Evolutionary conservation across 2,888 invertebrate genomes (phyloP), one percentile per base, ranked within the genome.

Genomic region (Bedellia somnulentella): DNA sequence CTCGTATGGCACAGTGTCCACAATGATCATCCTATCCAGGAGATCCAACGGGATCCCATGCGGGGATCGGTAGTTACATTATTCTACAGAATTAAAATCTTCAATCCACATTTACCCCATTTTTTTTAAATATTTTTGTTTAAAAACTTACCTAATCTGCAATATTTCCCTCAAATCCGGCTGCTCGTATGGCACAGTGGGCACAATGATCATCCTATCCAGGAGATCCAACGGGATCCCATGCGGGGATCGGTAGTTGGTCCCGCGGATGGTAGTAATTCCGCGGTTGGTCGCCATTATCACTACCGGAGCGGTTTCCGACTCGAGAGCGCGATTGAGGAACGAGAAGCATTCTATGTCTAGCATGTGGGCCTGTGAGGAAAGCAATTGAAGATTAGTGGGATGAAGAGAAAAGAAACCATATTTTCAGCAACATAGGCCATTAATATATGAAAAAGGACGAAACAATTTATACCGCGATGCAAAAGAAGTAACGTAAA

Each of bases 261-360:
- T 97, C 14, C 98, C 99, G 30, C 98, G 80, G 46, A 99, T 98
- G 37, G 89, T 84, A 0, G 97, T 97, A 34, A 97, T 94, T 2
- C 89, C 88, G 17, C 98, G 82, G 75, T 99, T 99, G 10, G 99
- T 99, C 0, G 99, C 99, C 94, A 99, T 97, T 24, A 99, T 94
- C 0, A 99, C 90, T 1, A 99, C 86, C 0, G 99, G 99, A 0
- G 98, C 91, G 80, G 97, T 94, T 48, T 99, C 98, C 25, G 91
- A 91, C 54, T 99, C 99, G 15, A 99, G 68, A 0, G 98, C 98
- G 4, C 99, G 85, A 71, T 99, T 99, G 5, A 99, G 76, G 62
- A 90, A 99, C 0, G 98, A 98, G 73, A 99, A 99, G 55, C 98
- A 99, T 59, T 99, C 99, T 24, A 99, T 94, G 57, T 99, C 99